phyloP scores from a whole-genome alignment of 1,140 invertebrate genomes.

The Acyrthosiphon pisum region DNA sequence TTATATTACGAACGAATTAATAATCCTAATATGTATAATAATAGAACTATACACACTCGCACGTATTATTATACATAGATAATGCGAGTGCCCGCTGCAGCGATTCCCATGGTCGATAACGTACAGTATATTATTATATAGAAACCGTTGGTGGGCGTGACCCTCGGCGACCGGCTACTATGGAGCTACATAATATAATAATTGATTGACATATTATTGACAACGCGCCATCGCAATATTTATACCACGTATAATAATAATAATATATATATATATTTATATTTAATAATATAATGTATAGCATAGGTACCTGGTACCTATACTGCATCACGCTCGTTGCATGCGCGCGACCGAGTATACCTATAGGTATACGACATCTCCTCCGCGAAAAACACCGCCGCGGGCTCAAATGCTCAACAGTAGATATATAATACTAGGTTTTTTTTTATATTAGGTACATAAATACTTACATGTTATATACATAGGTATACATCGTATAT shows the following conservation, averaged over 20 bases:
- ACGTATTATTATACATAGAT: background rate
- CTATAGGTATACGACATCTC: background rate
- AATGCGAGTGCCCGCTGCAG: background rate
- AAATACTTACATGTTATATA: background rate
- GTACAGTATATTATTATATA: background rate
- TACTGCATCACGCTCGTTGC: background rate
- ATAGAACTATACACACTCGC: background rate
- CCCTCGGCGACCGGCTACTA: background rate
- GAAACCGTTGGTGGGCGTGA: conserved; percentile 37
- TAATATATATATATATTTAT: too few relatives aligned
- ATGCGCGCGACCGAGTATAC: background rate
- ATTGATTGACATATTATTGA: conserved; percentile 51
- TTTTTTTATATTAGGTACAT: background rate
- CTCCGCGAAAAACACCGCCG: background rate
- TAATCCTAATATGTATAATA: background rate
- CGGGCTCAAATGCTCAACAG: background rate
- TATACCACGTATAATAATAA: background rate
- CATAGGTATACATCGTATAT: background rate
- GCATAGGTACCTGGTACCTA: background rate
- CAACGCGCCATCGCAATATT: conserved; percentile 14
- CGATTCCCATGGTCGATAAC: conserved; percentile 44
- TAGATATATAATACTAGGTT: background rate
- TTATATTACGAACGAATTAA: background rate
- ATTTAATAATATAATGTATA: background rate
- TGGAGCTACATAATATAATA: background rate